Base-by-base conservation (phyloP, 1,140 invertebrate species). In the Pogonomyrmex californicus region DNA sequence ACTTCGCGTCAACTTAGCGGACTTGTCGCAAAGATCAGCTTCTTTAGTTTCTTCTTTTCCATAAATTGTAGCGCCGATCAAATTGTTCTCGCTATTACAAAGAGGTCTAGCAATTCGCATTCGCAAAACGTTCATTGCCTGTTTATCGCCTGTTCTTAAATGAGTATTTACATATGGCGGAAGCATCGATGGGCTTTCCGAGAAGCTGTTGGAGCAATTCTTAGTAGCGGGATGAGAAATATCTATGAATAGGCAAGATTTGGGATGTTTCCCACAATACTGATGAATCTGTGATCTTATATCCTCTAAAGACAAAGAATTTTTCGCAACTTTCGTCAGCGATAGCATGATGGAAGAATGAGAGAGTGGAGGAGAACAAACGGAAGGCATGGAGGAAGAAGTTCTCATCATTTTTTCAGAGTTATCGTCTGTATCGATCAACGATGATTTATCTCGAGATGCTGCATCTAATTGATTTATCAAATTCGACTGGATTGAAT, bases 331-430 rank as follows among this genome's bases (percentile, higher is more conserved):
- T 0, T 83, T 83, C n/a, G 79, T 62, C 9, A 83, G 41, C 3
- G 79, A 60, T 7, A 83, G 4, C 30, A 49, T n/a, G n/a, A 83
- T 33, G 68, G 68, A 75, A 83, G 79, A 82, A 41, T 44, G 23
- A 7, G 56, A 47, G 41, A 56, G 44, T 10, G 41, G 66, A 68
- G 76, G 62, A 1, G 9, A 56, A 56, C 12, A 47, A 41, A 79
- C 12, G 36, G 47, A 73, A 82, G 63, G 63, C 23, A 30, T 12
- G 9, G 77, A 54, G 36, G 63, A 79, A 7, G 62, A 44, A 70
- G 30, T 7, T 60, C 23, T 56, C n/a, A 60, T 47, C 14, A 17
- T 68, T 73, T 23, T 60, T 58, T 58, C 23, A 9, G 30, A 47
- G 30, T 14, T 62, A 49, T 66, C 17, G 5, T 70, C 23, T 3